Evolutionary conservation across 2,113 vertebrate species (phyloP).

Genomic region (Rhinopomastus cyanomelas): DNA sequence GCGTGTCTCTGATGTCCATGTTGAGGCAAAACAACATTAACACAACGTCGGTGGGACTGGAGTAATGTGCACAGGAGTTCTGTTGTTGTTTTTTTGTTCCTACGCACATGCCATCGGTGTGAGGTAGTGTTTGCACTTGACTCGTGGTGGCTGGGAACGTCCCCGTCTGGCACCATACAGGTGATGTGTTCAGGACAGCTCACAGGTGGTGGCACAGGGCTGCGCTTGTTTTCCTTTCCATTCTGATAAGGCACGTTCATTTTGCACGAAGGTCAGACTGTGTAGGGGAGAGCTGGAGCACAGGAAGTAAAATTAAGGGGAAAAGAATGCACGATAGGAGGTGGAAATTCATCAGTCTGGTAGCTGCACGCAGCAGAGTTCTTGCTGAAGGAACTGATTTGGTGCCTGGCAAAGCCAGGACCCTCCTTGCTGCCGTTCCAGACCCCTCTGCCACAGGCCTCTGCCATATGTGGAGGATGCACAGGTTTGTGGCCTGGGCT

Average conservation of each 20-base stretch:
- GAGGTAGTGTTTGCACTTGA: constrained; percentile 52
- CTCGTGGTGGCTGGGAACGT: constrained; percentile 40
- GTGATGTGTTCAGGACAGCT: constrained; percentile 41
- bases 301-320: background rate
- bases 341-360: background rate
- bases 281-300: background rate
- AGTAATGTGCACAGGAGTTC: constrained; percentile 49
- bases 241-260: background rate
- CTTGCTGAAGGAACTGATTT: background rate
- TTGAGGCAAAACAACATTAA: background rate
- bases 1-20: background rate
- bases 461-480: background rate
- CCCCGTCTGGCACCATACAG: constrained; percentile 48
- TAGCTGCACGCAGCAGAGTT: background rate
- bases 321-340: background rate
- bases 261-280: background rate
- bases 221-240: constrained; percentile 19
- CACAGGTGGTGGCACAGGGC: constrained; percentile 56
- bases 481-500: too few relatives aligned
- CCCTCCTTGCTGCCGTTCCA: background rate
- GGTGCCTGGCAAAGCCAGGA: background rate
- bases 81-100: constrained; percentile 65
- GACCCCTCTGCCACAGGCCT: background rate
- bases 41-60: background rate
- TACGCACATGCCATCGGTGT: constrained; percentile 60